Percentiles rank a stretch among this genome's conserved stretches.
Evolutionary conservation across 2,797 vertebrate genomes (phyloP).

Genomic region (Tarsius wallacei): DNA sequence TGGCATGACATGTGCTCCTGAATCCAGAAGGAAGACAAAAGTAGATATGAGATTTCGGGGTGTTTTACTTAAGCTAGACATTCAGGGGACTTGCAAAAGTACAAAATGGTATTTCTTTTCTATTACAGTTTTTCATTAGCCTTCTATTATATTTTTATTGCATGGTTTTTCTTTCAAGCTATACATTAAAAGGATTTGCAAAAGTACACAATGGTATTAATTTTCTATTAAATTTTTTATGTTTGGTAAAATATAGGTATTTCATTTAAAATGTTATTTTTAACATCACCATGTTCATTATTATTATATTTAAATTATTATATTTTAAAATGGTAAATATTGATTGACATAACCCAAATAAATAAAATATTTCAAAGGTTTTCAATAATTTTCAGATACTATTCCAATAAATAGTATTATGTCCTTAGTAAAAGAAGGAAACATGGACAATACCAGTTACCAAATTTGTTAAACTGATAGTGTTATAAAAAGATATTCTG

Average conservation of each 20-base stretch:
- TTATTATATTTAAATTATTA: neutral
- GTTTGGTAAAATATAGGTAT: neutral
- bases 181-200: no score
- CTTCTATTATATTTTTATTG: no score
- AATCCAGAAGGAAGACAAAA: neutral
- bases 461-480: neutral
- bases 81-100: neutral
- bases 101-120: neutral
- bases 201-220: no score
- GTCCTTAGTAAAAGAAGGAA: neutral
- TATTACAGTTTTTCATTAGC: neutral
- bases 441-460: neutral
- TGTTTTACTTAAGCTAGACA: neutral
- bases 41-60: neutral
- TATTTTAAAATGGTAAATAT: neutral
- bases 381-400: neutral
- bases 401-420: neutral
- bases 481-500: slow-evolving; percentile 24
- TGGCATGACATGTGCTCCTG: neutral
- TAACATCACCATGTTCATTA: neutral
- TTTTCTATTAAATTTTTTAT: neutral
- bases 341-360: neutral
- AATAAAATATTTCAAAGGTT: neutral
- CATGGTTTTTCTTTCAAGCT: no score
- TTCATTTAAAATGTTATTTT: neutral